phyloP scores from a whole-genome alignment of 2,888 invertebrate genomes.

The Diachrysia chrysitis region DNA sequence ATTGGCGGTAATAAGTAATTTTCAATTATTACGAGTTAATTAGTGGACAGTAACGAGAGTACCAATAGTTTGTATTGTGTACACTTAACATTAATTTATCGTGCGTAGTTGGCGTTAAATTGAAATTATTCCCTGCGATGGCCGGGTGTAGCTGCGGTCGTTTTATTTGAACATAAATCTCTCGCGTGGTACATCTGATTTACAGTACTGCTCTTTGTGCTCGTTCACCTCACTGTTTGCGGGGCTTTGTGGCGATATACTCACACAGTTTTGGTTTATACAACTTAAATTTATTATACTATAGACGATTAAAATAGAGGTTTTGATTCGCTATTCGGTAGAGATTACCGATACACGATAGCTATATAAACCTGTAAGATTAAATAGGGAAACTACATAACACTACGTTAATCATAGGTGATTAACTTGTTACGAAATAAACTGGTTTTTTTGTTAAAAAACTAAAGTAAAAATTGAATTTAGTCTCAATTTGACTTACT shows the following conservation, averaged over 20 bases:
- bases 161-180: conserved; percentile 84
- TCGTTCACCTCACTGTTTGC: conserved; percentile 74
- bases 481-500: no score
- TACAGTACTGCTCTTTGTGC: conserved; percentile 80
- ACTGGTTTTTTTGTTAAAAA: no score
- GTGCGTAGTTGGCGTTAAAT: conserved; percentile 78
- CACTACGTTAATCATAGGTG: no score
- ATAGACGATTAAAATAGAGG: conserved; percentile 52
- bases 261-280: conserved; percentile 65
- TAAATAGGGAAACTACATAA: neutral
- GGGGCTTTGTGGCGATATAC: conserved; percentile 70
- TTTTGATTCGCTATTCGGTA: conserved; percentile 24
- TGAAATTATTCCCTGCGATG: conserved; percentile 81
- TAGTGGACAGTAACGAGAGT: conserved; percentile 69
- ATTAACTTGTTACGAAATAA: no score
- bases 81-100: conserved; percentile 75
- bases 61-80: conserved; percentile 65
- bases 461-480: no score
- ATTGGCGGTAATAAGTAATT: conserved; percentile 58
- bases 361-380: neutral
- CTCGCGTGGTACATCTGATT: conserved; percentile 79
- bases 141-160: conserved; percentile 73
- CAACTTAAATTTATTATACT: conserved; percentile 61
- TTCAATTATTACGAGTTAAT: conserved; percentile 72
- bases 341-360: neutral